phyloP scores from a whole-genome alignment of 2,113 vertebrate genomes.

The Seriola rivoliana region DNA sequence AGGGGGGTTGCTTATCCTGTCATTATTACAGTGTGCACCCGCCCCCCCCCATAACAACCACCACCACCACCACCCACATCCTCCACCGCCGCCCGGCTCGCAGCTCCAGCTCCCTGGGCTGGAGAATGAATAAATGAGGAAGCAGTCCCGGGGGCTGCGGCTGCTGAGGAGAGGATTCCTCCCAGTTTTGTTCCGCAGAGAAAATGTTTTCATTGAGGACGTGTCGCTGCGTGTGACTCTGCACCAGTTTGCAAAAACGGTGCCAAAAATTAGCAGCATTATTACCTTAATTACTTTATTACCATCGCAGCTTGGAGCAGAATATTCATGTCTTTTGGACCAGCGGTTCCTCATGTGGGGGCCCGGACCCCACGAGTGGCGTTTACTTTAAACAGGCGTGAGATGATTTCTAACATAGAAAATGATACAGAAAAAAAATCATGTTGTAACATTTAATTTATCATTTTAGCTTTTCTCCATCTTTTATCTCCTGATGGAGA shows the following conservation, averaged over 20 bases:
- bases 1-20: conserved; percentile 61
- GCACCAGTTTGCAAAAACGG: conserved; percentile 10
- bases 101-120: conserved; percentile 37
- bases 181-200: conserved; percentile 18
- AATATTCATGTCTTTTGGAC: not conserved
- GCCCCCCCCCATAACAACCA: too few species aligned
- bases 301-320: not conserved
- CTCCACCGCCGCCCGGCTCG: conserved; percentile 28
- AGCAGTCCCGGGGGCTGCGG: conserved; percentile 40
- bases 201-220: conserved; percentile 23
- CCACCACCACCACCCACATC: conserved; percentile 18
- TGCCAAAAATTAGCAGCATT: not conserved
- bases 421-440: not conserved
- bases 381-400: not conserved
- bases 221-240: not conserved
- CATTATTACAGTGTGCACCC: conserved; percentile 58
- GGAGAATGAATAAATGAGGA: conserved; percentile 62
- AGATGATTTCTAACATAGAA: not conserved
- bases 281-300: not conserved
- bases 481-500: too few species aligned
- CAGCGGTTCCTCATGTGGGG: not conserved
- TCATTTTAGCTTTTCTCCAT: too few species aligned
- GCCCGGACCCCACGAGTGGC: not conserved
- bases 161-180: conserved; percentile 48
- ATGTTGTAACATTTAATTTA: too few species aligned